Conservation (phyloP, 2,888 invertebrate species). For the Thalpophila matura region DNA sequence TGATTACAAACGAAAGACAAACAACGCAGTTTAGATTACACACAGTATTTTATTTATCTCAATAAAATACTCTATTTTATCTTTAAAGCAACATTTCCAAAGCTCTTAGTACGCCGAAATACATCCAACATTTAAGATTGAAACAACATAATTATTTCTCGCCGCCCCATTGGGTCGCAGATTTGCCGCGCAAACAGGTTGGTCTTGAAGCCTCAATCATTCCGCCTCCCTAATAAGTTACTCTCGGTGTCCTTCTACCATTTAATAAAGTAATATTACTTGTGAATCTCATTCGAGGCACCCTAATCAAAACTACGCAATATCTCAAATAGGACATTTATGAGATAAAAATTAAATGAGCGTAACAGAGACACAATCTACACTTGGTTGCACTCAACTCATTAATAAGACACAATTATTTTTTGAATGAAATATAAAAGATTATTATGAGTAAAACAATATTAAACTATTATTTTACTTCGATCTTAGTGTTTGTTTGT, state of each 20-base stretch:
- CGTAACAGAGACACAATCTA: no score
- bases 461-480: no score
- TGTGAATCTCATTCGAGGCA: conserved; percentile 38
- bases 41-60: no score
- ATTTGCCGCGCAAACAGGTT: conserved; percentile 19
- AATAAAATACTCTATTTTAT: no score
- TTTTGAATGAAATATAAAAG: no score
- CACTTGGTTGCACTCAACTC: no score
- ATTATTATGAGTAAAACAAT: no score
- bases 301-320: conserved; percentile 23
- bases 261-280: conserved; percentile 52
- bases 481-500: no score
- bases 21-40: no score
- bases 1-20: not conserved
- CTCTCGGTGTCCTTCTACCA: conserved; percentile 42
- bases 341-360: no score
- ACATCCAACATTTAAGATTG: conserved; percentile 16
- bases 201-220: conserved; percentile 8
- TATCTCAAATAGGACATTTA: conserved; percentile 3
- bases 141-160: conserved; percentile 39
- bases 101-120: conserved; percentile 10
- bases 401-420: no score
- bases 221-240: conserved; percentile 48
- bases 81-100: not conserved
- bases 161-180: conserved; percentile 10